Conservation (phyloP, 1,140 invertebrate genomes). For the Sinonovacula constricta region DNA sequence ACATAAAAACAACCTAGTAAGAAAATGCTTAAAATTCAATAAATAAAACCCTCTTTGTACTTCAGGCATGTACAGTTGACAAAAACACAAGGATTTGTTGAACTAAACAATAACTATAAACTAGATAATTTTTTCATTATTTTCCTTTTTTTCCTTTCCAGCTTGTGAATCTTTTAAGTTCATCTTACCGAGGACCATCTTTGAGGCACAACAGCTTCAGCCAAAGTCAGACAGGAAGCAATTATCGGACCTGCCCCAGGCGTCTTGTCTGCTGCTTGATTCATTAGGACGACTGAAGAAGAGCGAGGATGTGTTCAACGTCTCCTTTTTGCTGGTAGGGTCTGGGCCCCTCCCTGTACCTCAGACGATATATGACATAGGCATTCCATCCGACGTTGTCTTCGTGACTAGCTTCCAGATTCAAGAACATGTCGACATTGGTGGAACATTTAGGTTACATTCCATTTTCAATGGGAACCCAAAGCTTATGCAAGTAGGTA, state of each 20-base stretch:
- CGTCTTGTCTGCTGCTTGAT: conserved; percentile 32
- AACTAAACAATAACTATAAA: no score
- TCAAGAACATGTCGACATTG: conserved; percentile 17
- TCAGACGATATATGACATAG: background rate
- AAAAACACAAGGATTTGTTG: no score
- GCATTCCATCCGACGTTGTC: conserved; percentile 15
- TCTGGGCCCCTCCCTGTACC: conserved; percentile 17
- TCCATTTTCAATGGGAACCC: no score
- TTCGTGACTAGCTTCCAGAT: conserved; percentile 19
- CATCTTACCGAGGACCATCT: conserved; percentile 38
- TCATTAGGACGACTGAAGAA: conserved; percentile 33
- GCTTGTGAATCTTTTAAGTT: conserved; percentile 41
- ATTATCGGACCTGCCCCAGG: conserved; percentile 9
- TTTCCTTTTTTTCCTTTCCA: conserved; percentile 5
- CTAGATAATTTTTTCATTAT: no score
- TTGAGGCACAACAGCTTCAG: background rate
- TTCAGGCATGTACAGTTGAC: no score
- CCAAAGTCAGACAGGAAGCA: background rate
- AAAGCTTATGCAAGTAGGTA: no score
- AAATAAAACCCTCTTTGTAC: no score
- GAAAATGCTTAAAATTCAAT: no score
- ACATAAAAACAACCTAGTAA: no score
- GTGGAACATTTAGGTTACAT: conserved; percentile 23
- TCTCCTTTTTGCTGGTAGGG: conserved; percentile 15
- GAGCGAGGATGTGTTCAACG: conserved; percentile 26